Evolutionary conservation across 64 coral and sea anemone species (phyloP).

Genomic region (Porites australiensis): DNA sequence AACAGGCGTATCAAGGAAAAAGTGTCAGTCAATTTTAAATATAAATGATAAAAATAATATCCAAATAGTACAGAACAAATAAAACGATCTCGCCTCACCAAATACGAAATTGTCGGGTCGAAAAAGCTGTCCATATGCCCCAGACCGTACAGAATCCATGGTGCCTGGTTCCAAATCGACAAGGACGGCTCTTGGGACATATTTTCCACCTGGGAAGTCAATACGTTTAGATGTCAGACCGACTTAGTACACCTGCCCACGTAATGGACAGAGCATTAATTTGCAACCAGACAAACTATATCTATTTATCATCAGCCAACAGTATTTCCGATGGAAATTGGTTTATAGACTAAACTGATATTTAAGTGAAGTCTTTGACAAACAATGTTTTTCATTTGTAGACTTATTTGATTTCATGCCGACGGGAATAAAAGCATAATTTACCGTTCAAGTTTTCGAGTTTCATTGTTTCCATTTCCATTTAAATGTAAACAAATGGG

Average conservation of each 20-base stretch:
- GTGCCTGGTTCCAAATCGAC: constrained; percentile 71
- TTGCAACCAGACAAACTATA: neutral
- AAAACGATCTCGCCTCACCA: constrained; percentile 9
- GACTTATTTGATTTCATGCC: too few species aligned
- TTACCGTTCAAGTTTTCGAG: too few species aligned
- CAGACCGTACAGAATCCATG: constrained; percentile 70
- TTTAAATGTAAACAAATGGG: too few species aligned
- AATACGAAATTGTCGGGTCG: constrained; percentile 76
- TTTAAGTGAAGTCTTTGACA: neutral
- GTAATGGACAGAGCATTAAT: neutral
- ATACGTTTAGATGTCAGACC: constrained; percentile 31
- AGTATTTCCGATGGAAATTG: neutral
- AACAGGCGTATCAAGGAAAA: too few species aligned
- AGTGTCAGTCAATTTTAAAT: neutral
- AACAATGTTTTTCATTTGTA: neutral
- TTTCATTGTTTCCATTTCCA: too few species aligned
- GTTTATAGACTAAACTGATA: neutral
- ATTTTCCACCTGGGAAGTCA: constrained; percentile 55
- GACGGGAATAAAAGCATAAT: too few species aligned
- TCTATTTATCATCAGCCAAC: neutral
- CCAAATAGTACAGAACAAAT: neutral
- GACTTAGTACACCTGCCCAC: neutral
- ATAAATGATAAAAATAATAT: neutral
- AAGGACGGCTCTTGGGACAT: constrained; percentile 65
- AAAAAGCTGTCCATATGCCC: constrained; percentile 57